phyloP scores from a whole-genome alignment of 2,113 vertebrate genomes.

The Notothenia rossii region DNA sequence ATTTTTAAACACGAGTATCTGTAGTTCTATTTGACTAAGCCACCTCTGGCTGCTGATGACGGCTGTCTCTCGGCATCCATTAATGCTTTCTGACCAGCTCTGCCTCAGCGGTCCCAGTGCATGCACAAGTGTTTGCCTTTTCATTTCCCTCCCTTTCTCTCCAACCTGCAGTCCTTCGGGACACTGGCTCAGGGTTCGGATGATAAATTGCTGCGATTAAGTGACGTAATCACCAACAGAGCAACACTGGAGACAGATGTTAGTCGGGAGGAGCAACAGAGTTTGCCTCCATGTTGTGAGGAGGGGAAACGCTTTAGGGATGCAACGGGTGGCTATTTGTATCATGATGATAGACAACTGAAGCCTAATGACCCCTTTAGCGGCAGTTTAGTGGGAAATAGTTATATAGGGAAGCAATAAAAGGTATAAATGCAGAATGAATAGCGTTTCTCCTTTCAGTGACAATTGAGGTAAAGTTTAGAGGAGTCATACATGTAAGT shows the following conservation, averaged over 20 bases:
- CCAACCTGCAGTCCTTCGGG: slow-evolving; percentile 30
- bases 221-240: slow-evolving; percentile 47
- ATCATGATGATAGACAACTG: neutral
- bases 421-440: too few species aligned
- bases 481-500: too few species aligned
- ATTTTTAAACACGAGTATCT: too few species aligned
- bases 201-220: slow-evolving; percentile 68
- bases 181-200: neutral
- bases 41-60: slow-evolving; percentile 36
- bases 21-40: too few species aligned
- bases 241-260: slow-evolving; percentile 34
- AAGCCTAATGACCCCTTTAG: neutral
- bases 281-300: slow-evolving; percentile 37
- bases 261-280: too few species aligned
- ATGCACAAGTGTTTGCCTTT: slow-evolving; percentile 68
- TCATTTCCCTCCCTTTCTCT: slow-evolving; percentile 64
- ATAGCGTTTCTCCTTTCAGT: too few species aligned
- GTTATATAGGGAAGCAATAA: neutral
- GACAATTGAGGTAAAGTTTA: too few species aligned
- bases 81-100: slow-evolving; percentile 66
- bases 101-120: slow-evolving; percentile 55
- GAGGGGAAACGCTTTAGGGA: slow-evolving; percentile 5
- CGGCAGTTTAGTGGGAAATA: neutral
- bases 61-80: slow-evolving; percentile 63
- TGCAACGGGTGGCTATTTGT: neutral